Conservation (phyloP, 2,797 vertebrate genomes). For the Pteronotus mesoamericanus region DNA sequence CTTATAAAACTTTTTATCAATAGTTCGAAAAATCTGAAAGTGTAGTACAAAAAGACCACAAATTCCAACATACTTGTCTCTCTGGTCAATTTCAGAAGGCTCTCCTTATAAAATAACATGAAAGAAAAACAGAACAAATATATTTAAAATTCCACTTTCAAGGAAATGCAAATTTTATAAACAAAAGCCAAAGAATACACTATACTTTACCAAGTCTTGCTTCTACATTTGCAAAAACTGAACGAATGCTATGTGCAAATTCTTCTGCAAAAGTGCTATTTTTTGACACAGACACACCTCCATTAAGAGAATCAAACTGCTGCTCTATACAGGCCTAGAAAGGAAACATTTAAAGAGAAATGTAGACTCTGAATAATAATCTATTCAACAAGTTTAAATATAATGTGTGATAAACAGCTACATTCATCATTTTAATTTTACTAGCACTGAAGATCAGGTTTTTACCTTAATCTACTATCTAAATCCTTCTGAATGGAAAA, state of each 20-base stretch:
- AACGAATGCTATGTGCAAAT: conserved; percentile 93
- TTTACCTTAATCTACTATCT: neutral
- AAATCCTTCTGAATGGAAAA: neutral
- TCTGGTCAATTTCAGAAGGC: conserved; percentile 97
- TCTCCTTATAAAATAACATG: conserved; percentile 86
- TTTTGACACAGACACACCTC: conserved; percentile 92
- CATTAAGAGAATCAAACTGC: conserved; percentile 92
- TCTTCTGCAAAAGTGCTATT: conserved; percentile 96
- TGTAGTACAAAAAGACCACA: conserved; percentile 95
- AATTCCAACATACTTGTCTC: conserved; percentile 93
- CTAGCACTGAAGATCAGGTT: neutral
- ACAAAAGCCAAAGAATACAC: conserved; percentile 2
- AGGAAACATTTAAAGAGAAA: conserved; percentile 41
- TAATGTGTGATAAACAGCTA: neutral
- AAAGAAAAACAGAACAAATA: neutral
- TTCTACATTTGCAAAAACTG: conserved; percentile 93
- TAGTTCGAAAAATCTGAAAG: conserved; percentile 95
- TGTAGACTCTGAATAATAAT: neutral
- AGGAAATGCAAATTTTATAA: conserved; percentile 10
- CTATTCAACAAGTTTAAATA: neutral
- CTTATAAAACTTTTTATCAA: conserved; percentile 98
- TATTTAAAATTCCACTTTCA: conserved; percentile 52
- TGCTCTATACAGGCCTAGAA: conserved; percentile 95
- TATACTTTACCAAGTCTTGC: conserved; percentile 91
- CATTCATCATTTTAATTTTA: conserved; percentile 23